These are phyloP conservation scores for Embidobia sp. DNA, from an alignment of 2,888 invertebrate genomes.

Conservation along the genomic window DNA sequence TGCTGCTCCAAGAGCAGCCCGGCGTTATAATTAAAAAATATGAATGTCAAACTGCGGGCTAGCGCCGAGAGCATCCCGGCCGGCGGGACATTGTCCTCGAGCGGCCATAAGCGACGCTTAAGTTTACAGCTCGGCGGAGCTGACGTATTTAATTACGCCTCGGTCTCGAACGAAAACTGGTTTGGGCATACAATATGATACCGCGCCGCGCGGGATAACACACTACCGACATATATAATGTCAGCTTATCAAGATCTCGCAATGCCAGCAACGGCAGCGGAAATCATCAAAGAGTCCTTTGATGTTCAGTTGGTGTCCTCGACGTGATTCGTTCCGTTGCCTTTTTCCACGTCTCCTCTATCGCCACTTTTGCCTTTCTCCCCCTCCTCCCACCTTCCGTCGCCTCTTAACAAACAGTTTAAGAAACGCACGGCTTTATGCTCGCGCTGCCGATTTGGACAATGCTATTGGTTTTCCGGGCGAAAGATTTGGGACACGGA, in stretches of 20 bases:
- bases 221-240: conserved; percentile 77
- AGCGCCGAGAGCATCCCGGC: conserved; percentile 39
- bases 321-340: conserved; percentile 68
- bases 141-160: conserved; percentile 75
- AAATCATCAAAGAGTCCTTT: conserved; percentile 80
- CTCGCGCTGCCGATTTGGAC: conserved; percentile 14
- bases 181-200: conserved; percentile 73
- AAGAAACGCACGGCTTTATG: background rate
- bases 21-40: conserved; percentile 36
- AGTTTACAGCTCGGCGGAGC: conserved; percentile 69
- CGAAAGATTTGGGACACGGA: conserved; percentile 3
- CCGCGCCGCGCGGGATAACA: conserved; percentile 69
- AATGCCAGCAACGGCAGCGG: conserved; percentile 77
- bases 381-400: conserved; percentile 4
- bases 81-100: conserved; percentile 48
- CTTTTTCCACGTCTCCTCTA: conserved; percentile 45
- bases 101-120: conserved; percentile 30
- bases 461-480: conserved; percentile 3
- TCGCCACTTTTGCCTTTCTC: conserved; percentile 31
- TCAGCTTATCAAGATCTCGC: conserved; percentile 79
- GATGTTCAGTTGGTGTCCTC: conserved; percentile 78
- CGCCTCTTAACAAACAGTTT: conserved; percentile 32
- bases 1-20: background rate
- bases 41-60: conserved; percentile 27
- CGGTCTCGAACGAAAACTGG: conserved; percentile 74